These are phyloP conservation scores for Oreamnos americanus DNA, from an alignment of 2,113 vertebrate species.

Conservation along the genomic window DNA sequence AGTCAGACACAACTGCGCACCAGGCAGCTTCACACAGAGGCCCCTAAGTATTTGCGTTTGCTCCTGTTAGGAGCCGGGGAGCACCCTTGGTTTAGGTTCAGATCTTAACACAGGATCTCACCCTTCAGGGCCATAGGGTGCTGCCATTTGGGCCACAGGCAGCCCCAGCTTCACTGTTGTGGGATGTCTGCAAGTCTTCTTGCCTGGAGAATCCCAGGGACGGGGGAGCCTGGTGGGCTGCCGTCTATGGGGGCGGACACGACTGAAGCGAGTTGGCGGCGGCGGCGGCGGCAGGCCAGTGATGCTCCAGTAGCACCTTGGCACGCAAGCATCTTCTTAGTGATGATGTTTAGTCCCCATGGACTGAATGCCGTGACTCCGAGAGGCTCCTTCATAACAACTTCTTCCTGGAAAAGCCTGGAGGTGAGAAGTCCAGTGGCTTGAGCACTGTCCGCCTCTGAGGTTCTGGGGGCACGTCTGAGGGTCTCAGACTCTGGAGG, in stretches of 20 bases:
- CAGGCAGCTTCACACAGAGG: neutral
- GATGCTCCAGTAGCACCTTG: neutral
- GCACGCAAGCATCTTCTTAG: neutral
- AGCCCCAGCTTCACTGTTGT: too few species aligned
- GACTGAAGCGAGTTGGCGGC: too few species aligned
- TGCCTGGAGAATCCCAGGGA: too few species aligned
- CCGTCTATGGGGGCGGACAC: too few species aligned
- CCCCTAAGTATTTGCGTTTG: neutral
- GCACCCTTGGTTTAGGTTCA: neutral
- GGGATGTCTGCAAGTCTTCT: too few species aligned
- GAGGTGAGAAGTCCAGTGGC: neutral
- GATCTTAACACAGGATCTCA: too few species aligned
- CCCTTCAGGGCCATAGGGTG: fast-evolving
- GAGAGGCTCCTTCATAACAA: neutral
- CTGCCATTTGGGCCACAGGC: fast-evolving
- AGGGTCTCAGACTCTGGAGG: neutral
- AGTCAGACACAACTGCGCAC: neutral
- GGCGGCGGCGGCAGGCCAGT: neutral
- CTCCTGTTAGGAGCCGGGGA: neutral
- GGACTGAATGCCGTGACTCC: neutral
- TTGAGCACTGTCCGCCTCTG: neutral
- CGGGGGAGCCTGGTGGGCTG: too few species aligned
- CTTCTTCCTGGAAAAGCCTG: too few species aligned
- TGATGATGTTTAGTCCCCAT: neutral
- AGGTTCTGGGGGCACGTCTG: neutral